These are phyloP conservation scores for Brachycybe producta DNA, from an alignment of 2,888 invertebrate species.

Conservation along the genomic window DNA sequence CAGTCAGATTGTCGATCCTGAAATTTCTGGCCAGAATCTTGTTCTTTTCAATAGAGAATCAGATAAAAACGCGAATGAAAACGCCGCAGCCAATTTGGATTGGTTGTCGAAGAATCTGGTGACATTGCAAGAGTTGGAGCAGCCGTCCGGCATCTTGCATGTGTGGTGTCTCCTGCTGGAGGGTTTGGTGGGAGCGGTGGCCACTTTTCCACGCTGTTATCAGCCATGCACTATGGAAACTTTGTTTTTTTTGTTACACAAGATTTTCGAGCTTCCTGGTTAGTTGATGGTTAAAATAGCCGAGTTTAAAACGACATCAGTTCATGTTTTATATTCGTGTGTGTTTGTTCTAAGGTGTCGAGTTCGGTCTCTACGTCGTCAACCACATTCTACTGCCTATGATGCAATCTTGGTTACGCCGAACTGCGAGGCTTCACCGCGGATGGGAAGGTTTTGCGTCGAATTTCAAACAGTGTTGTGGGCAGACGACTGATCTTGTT, in stretches of 20 bases:
- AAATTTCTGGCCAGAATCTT: conserved; percentile 63
- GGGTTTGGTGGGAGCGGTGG: conserved; percentile 45
- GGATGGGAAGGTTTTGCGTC: conserved; percentile 65
- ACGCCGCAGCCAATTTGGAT: neutral
- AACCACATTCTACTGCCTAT: conserved; percentile 82
- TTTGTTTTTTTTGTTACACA: conserved; percentile 67
- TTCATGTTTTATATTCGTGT: neutral
- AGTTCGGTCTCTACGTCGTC: conserved; percentile 80
- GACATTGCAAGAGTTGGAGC: conserved; percentile 47
- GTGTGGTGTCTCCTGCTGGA: conserved; percentile 83
- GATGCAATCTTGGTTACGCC: conserved; percentile 83
- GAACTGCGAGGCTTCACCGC: conserved; percentile 38
- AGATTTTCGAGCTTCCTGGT: conserved; percentile 59
- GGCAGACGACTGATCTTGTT: conserved; percentile 78
- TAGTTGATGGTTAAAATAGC: conserved; percentile 10
- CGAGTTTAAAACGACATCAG: neutral
- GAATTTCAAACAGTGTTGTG: conserved; percentile 89
- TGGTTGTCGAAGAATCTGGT: conserved; percentile 5
- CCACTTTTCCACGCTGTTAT: conserved; percentile 57
- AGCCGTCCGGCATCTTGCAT: conserved; percentile 54
- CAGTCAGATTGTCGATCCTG: conserved; percentile 56
- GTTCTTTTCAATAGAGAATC: conserved; percentile 44
- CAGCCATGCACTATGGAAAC: conserved; percentile 79
- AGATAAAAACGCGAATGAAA: neutral
- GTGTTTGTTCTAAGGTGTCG: conserved; percentile 50